Evolutionary conservation across 2,797 vertebrate genomes (phyloP).

Genomic region (Leucoraja ocellata): DNA sequence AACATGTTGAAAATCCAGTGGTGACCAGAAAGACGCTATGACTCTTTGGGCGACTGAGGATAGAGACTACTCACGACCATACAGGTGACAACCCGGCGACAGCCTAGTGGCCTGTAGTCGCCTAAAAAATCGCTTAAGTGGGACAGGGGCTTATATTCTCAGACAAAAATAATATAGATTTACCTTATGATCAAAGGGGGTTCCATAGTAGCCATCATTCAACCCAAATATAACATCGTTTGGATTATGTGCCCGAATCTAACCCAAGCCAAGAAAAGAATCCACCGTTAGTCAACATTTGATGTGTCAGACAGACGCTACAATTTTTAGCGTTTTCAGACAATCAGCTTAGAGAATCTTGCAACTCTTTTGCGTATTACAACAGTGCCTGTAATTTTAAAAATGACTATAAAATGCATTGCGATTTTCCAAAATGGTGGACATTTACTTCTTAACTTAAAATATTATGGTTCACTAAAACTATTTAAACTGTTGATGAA

Average conservation of each 20-base stretch:
- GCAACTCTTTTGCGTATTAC: background rate
- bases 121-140: too few relatives aligned
- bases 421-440: background rate
- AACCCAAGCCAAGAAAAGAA: conserved; percentile 16
- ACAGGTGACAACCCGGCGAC: too few relatives aligned
- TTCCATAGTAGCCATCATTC: conserved; percentile 95
- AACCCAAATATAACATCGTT: conserved; percentile 98
- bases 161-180: conserved; percentile 14
- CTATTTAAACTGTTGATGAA: background rate
- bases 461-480: background rate
- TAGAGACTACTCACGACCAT: too few relatives aligned
- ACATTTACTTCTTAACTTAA: background rate
- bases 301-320: background rate
- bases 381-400: background rate
- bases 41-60: too few relatives aligned
- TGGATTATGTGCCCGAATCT: conserved; percentile 91
- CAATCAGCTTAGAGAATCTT: background rate
- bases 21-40: too few relatives aligned
- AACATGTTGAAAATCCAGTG: too few relatives aligned
- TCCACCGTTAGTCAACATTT: background rate
- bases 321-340: background rate
- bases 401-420: background rate
- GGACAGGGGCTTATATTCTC: background rate
- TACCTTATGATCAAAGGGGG: conserved; percentile 92
- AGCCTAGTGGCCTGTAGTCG: too few relatives aligned